phyloP scores from a whole-genome alignment of 2,113 vertebrate genomes.

The Callopanchax toddi region DNA sequence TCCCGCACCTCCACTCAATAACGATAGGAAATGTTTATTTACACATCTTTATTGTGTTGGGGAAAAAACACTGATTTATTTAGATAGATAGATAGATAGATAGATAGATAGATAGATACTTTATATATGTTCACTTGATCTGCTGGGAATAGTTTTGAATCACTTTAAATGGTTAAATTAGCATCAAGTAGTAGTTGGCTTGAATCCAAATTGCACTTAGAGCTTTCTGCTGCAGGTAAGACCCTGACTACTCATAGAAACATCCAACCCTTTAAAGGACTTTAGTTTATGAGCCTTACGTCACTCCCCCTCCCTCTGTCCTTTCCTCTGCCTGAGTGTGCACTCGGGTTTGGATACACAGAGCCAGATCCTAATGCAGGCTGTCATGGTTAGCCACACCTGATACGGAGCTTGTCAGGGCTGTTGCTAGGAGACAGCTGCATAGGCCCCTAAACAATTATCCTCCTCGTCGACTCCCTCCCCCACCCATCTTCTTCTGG shows the following conservation, averaged over 20 bases:
- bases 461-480: conserved; percentile 37
- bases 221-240: neutral
- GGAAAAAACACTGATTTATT: too few species aligned
- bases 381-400: conserved; percentile 80
- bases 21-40: too few species aligned
- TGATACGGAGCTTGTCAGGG: conserved; percentile 80
- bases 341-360: conserved; percentile 14
- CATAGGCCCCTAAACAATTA: conserved; percentile 88
- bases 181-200: too few species aligned
- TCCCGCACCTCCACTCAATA: too few species aligned
- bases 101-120: too few species aligned
- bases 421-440: conserved; percentile 88
- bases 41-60: too few species aligned
- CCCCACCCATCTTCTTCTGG: conserved; percentile 29
- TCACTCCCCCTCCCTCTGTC: neutral
- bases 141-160: too few species aligned
- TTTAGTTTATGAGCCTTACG: conserved; percentile 2
- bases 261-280: neutral
- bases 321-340: neutral
- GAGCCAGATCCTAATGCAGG: conserved; percentile 73
- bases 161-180: too few species aligned
- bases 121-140: too few species aligned
- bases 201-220: too few species aligned
- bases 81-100: too few species aligned
- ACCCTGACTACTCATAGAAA: neutral